Conservation (phyloP, 2,888 invertebrate species). For the Marasmarcha lunaedactyla region DNA sequence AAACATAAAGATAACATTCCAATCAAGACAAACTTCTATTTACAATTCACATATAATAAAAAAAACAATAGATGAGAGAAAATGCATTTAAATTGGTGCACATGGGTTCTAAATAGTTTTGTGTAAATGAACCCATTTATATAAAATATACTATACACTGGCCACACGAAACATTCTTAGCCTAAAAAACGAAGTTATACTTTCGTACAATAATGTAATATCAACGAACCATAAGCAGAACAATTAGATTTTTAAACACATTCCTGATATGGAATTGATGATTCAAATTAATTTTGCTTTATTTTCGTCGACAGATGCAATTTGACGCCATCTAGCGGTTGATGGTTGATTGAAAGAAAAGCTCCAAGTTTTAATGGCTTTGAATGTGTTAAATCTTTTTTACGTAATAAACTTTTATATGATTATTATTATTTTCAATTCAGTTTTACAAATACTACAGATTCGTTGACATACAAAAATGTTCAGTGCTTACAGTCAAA, state of each 20-base stretch:
- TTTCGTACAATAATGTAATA: too few species aligned
- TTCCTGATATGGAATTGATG: too few species aligned
- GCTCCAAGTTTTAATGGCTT: too few species aligned
- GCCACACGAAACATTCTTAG: slow-evolving; percentile 62
- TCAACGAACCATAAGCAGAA: slow-evolving; percentile 39
- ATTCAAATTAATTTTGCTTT: too few species aligned
- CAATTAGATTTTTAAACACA: slow-evolving; percentile 14
- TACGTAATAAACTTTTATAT: too few species aligned
- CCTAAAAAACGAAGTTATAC: too few species aligned
- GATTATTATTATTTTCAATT: too few species aligned
- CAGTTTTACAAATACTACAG: slow-evolving; percentile 15
- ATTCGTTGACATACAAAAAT: slow-evolving; percentile 26
- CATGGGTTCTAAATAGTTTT: slow-evolving; percentile 33
- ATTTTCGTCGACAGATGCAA: too few species aligned
- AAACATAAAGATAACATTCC: slow-evolving; percentile 6
- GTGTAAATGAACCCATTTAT: slow-evolving; percentile 30
- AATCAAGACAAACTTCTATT: slow-evolving; percentile 7
- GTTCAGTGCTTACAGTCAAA: slow-evolving; percentile 25
- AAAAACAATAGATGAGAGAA: neutral
- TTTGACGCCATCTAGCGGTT: too few species aligned
- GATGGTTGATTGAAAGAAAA: too few species aligned
- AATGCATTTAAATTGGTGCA: slow-evolving; percentile 23
- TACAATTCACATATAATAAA: slow-evolving; percentile 12
- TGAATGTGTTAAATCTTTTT: too few species aligned
- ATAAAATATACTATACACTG: slow-evolving; percentile 37